Conservation (phyloP, 2,113 vertebrate genomes). For the Ptychochromis oligacanthus region DNA sequence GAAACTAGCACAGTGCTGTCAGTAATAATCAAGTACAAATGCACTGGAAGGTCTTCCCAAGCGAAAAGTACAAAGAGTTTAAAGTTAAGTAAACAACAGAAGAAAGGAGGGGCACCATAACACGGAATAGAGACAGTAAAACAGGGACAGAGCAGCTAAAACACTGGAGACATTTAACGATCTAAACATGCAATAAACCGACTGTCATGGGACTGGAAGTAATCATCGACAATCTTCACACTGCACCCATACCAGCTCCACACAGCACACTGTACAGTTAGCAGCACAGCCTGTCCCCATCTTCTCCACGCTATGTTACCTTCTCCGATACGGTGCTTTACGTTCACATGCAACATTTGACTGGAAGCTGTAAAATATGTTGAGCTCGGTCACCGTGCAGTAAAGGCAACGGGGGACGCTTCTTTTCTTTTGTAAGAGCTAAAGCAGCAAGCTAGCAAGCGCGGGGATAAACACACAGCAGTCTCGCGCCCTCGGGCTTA, state of each 20-base stretch:
- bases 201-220: not conserved
- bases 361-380: not conserved
- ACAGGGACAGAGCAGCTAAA: too few relatives aligned
- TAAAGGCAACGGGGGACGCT: not conserved
- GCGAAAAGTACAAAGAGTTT: not conserved
- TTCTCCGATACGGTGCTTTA: not conserved
- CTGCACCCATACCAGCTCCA: not conserved
- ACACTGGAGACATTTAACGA: not conserved
- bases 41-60: not conserved
- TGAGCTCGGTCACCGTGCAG: not conserved
- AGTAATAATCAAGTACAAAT: not conserved
- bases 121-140: not conserved
- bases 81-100: not conserved
- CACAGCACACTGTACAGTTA: not conserved
- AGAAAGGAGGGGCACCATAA: not conserved
- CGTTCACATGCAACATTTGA: not conserved
- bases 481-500: not conserved
- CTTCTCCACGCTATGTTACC: not conserved
- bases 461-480: constrained; percentile 15
- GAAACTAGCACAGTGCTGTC: not conserved
- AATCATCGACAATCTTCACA: not conserved
- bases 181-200: not conserved
- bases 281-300: not conserved
- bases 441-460: constrained; percentile 35
- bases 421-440: not conserved